Evolutionary conservation across 2,888 invertebrate species (phyloP).

Genomic region (Aproaerema taeniolella): DNA sequence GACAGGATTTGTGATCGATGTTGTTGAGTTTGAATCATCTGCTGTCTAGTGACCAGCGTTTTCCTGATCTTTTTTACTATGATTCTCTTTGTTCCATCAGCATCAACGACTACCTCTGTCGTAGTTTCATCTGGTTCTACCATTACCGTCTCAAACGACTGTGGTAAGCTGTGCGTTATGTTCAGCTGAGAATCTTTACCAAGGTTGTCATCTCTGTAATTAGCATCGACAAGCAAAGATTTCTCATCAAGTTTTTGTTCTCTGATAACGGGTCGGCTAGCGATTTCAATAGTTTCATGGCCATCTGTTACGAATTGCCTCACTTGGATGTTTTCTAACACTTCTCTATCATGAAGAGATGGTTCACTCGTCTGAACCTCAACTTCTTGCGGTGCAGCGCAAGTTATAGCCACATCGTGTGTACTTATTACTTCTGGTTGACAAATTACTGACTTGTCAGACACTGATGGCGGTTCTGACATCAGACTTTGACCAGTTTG

Average conservation of each 20-base stretch:
- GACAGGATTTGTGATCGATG: conserved; percentile 74
- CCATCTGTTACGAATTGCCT: conserved; percentile 80
- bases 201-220: conserved; percentile 77
- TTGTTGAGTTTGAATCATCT: conserved; percentile 80
- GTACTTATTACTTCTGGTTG: conserved; percentile 49
- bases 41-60: conserved; percentile 81
- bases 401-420: conserved; percentile 72
- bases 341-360: conserved; percentile 63
- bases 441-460: conserved; percentile 62
- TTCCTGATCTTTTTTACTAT: conserved; percentile 85
- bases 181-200: conserved; percentile 81
- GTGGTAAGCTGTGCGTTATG: conserved; percentile 84
- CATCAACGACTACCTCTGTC: conserved; percentile 87
- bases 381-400: conserved; percentile 74
- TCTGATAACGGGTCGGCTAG: conserved; percentile 77
- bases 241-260: conserved; percentile 72
- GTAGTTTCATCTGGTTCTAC: conserved; percentile 90
- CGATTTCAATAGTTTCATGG: conserved; percentile 84
- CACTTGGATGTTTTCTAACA: conserved; percentile 81
- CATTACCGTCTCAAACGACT: conserved; percentile 88
- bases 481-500: conserved; percentile 81
- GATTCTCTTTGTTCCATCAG: conserved; percentile 88
- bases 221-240: conserved; percentile 84
- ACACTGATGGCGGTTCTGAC: conserved; percentile 56
- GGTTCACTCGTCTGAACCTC: conserved; percentile 80